phyloP scores from a whole-genome alignment of 23 tunicate species.

The Styela clava region DNA sequence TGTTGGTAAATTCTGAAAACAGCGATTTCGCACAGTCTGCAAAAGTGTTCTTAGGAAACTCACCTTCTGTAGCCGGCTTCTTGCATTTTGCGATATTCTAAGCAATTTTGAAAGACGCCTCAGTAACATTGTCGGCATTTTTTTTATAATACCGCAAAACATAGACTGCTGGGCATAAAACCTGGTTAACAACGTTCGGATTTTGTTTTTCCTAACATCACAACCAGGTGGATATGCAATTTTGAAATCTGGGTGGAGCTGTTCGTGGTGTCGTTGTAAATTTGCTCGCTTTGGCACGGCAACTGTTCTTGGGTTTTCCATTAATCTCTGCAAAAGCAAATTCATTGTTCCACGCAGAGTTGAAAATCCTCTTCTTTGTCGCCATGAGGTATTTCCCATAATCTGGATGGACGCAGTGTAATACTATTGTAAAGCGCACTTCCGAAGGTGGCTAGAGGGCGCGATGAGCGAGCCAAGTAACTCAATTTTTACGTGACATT shows the following conservation, averaged over 20 bases:
- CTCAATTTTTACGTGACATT: neutral
- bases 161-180: no score
- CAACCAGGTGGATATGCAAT: neutral
- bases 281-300: conserved; percentile 5
- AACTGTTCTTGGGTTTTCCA: neutral
- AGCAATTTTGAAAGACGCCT: conserved; percentile 2
- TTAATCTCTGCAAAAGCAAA: no score
- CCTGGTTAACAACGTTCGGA: no score
- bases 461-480: conserved; percentile 11
- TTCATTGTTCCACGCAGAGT: conserved; percentile 9
- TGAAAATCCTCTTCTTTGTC: conserved; percentile 4
- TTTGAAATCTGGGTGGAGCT: no score
- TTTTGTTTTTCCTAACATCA: conserved; percentile 3
- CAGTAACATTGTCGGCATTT: conserved; percentile 2
- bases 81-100: neutral
- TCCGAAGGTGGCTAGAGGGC: neutral
- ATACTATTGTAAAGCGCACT: neutral
- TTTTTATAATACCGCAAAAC: no score
- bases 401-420: neutral
- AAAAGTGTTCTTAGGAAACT: conserved; percentile 13
- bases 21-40: conserved; percentile 26
- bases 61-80: conserved; percentile 8
- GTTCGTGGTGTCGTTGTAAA: no score
- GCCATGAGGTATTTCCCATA: neutral
- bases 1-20: conserved; percentile 20